Evolutionary conservation across 2,888 invertebrate species (phyloP).

Genomic region (Esperia sulphurella): DNA sequence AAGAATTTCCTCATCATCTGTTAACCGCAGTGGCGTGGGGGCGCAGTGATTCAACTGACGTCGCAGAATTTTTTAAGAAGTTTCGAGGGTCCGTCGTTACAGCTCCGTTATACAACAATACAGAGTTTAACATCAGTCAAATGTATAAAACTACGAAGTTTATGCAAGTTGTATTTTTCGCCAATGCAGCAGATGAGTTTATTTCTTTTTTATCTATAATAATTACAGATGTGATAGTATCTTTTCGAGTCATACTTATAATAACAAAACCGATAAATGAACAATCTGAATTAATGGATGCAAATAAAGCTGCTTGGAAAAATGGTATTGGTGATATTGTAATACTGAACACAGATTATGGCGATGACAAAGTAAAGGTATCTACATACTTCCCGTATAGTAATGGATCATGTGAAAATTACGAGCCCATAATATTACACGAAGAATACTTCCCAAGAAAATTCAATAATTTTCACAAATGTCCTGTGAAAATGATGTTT

Average conservation of each 20-base stretch:
- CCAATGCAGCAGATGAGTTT: too few species aligned
- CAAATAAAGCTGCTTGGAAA: conserved; percentile 37
- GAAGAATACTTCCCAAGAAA: too few species aligned
- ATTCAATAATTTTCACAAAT: too few species aligned
- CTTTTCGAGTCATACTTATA: too few species aligned
- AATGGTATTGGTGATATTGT: conserved; percentile 45
- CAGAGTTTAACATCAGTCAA: conserved; percentile 16
- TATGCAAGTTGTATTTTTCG: conserved; percentile 38
- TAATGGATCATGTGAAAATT: conserved; percentile 34
- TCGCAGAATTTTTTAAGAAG: conserved; percentile 27
- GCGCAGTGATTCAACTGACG: conserved; percentile 16
- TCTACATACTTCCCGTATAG: conserved; percentile 46
- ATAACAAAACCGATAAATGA: conserved; percentile 13
- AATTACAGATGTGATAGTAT: too few species aligned
- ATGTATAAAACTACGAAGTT: conserved; percentile 19
- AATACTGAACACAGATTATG: too few species aligned
- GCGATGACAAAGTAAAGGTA: conserved; percentile 22
- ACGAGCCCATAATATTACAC: too few species aligned
- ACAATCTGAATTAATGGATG: conserved; percentile 16
- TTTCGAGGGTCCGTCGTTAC: conserved; percentile 32
- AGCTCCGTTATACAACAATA: conserved; percentile 18
- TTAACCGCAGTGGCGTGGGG: conserved; percentile 38
- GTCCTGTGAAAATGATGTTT: conserved; percentile 34
- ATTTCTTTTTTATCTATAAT: too few species aligned
- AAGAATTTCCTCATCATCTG: too few species aligned